Percentiles rank a stretch among this genome's conserved stretches.
Evolutionary conservation across 2,113 vertebrate species (phyloP).

Genomic region (Ciconia maguari): DNA sequence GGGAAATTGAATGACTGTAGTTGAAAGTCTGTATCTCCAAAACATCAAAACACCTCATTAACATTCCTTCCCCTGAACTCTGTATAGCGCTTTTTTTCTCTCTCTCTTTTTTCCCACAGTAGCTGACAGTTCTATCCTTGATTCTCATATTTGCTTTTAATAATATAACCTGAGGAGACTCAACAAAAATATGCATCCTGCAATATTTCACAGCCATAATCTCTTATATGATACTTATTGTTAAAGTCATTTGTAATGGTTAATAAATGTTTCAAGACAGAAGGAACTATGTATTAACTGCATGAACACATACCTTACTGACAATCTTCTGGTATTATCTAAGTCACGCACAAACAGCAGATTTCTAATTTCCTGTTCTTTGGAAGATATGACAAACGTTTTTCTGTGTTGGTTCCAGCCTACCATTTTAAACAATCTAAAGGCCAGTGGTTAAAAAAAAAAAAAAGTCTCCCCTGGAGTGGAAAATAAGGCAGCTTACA

Average conservation of each 20-base stretch:
- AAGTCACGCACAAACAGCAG: neutral
- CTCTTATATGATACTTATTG: neutral
- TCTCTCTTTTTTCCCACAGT: neutral
- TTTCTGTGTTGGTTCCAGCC: neutral
- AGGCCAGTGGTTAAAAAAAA: neutral
- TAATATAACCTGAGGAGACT: neutral
- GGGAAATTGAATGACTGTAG: neutral
- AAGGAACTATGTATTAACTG: neutral
- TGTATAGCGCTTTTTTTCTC: neutral
- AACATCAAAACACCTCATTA: constrained; percentile 32
- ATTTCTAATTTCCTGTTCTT: neutral
- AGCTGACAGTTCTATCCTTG: neutral
- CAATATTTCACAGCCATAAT: neutral
- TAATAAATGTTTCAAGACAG: neutral
- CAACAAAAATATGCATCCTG: neutral
- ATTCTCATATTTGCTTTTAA: neutral
- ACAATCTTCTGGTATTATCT: neutral
- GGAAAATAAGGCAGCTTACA: neutral
- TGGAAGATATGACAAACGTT: neutral
- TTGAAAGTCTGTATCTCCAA: neutral
- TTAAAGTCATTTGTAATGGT: neutral
- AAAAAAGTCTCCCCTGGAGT: neutral
- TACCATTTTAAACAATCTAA: neutral
- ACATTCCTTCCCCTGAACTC: constrained; percentile 4
- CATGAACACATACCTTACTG: neutral